These are phyloP conservation scores for Brachionus sp. DNA, from an alignment of 1,140 invertebrate species.

Conservation along the genomic window DNA sequence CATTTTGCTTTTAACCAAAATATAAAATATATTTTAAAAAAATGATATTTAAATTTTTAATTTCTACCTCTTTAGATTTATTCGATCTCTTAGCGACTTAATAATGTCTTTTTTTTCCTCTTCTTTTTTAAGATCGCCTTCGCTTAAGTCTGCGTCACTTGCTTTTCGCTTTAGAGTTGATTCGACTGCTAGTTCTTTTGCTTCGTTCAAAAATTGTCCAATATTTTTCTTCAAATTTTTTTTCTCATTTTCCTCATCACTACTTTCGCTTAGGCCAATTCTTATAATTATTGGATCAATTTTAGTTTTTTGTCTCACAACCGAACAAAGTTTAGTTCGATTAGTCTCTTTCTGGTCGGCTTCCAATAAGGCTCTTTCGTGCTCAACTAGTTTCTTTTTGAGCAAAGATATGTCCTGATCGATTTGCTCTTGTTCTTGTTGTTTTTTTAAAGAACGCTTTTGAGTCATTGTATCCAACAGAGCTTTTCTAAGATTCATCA, in stretches of 20 bases:
- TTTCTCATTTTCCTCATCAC: not conserved
- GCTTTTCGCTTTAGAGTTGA: not conserved
- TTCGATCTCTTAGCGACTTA: constrained; percentile 4
- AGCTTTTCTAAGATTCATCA: not conserved
- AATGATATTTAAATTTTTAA: not conserved
- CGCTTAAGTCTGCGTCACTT: not conserved
- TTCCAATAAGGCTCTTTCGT: not conserved
- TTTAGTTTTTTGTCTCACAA: not conserved
- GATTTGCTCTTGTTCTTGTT: constrained; percentile 19
- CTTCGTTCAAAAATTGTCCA: constrained; percentile 9
- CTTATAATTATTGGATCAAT: constrained; percentile 32
- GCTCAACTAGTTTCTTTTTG: constrained; percentile 2
- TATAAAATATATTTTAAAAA: not conserved
- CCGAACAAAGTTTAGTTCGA: not conserved
- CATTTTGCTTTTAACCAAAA: not conserved
- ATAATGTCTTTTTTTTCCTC: constrained; percentile 25
- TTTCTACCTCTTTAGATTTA: constrained; percentile 19
- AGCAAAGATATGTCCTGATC: constrained; percentile 11
- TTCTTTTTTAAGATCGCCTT: constrained; percentile 8
- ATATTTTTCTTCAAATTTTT: not conserved
- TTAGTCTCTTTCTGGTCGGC: not conserved
- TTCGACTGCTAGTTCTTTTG: not conserved
- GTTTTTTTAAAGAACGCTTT: not conserved
- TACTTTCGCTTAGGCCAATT: not conserved
- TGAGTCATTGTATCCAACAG: not conserved